Evolutionary conservation across 2,888 invertebrate genomes (phyloP).

Genomic region (Euproctis similis): DNA sequence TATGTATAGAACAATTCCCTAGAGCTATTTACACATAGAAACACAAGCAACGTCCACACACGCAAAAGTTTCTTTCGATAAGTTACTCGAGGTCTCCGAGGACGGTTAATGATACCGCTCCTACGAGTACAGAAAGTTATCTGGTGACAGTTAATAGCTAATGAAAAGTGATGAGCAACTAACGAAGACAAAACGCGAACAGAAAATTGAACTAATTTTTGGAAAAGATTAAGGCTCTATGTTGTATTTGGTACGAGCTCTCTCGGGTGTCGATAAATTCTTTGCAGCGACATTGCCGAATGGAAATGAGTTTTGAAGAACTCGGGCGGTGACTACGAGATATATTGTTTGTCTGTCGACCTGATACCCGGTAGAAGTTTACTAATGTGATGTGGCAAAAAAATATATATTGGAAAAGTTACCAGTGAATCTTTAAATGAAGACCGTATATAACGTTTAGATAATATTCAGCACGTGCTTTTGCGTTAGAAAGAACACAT

Average conservation of each 20-base stretch:
- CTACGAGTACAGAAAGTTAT: constrained; percentile 34
- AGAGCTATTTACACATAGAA: constrained; percentile 6
- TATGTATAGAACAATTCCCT: constrained; percentile 18
- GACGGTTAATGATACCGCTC: constrained; percentile 30
- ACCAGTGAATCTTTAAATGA: constrained; percentile 36
- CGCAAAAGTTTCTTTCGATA: constrained; percentile 32
- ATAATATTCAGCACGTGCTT: too few relatives aligned
- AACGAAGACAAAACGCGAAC: constrained; percentile 49
- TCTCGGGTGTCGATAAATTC: constrained; percentile 45
- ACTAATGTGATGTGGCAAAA: constrained; percentile 63
- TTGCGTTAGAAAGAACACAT: too few relatives aligned
- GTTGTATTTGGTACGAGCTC: constrained; percentile 26
- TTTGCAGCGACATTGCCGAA: constrained; percentile 39
- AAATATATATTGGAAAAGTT: constrained; percentile 71
- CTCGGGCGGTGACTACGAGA: constrained; percentile 43
- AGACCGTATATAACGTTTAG: too few relatives aligned
- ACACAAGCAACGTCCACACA: constrained; percentile 17
- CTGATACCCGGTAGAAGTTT: constrained; percentile 49
- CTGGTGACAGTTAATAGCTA: constrained; percentile 37
- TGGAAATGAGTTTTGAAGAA: constrained; percentile 59
- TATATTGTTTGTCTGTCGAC: constrained; percentile 63
- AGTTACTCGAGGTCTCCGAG: constrained; percentile 35
- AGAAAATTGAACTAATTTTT: constrained; percentile 31
- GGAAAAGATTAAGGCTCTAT: constrained; percentile 36
- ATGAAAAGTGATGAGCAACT: constrained; percentile 57